phyloP scores from a whole-genome alignment of 2,888 invertebrate genomes.

The Lasioglossum zephyrum region DNA sequence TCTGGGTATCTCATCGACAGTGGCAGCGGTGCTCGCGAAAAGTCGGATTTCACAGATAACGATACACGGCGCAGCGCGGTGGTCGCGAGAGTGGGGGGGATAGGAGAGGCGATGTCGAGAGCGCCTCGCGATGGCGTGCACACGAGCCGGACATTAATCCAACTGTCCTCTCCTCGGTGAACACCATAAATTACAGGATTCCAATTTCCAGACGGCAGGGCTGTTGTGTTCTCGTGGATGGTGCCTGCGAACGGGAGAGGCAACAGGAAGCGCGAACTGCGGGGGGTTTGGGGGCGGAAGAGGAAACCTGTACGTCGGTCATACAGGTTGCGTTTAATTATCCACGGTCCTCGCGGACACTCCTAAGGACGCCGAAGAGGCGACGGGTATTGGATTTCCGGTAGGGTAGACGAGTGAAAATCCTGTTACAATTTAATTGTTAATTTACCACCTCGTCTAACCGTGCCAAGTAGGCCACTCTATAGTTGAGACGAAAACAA shows the following conservation, averaged over 20 bases:
- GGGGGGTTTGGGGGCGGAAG: slow-evolving; percentile 36
- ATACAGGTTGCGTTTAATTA: slow-evolving; percentile 76
- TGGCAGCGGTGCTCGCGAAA: slow-evolving; percentile 32
- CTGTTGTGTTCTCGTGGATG: slow-evolving; percentile 47
- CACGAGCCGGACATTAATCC: slow-evolving; percentile 68
- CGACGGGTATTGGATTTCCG: slow-evolving; percentile 68
- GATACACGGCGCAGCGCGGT: slow-evolving; percentile 26
- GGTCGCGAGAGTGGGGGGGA: neutral
- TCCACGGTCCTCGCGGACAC: slow-evolving; percentile 60
- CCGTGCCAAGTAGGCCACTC: slow-evolving; percentile 50
- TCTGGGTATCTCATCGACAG: slow-evolving; percentile 31
- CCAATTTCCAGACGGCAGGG: slow-evolving; percentile 77
- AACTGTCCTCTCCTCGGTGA: slow-evolving; percentile 65
- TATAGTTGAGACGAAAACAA: slow-evolving; percentile 64
- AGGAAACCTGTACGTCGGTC: slow-evolving; percentile 65
- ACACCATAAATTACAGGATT: slow-evolving; percentile 80
- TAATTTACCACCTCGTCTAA: slow-evolving; percentile 74
- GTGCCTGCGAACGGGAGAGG: slow-evolving; percentile 24
- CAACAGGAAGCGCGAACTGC: slow-evolving; percentile 12
- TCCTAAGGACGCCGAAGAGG: slow-evolving; percentile 55
- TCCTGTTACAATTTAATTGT: slow-evolving; percentile 79
- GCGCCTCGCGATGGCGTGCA: slow-evolving; percentile 19
- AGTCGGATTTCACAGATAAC: slow-evolving; percentile 56
- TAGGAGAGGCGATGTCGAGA: slow-evolving; percentile 21
- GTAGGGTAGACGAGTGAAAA: slow-evolving; percentile 70